Evolutionary conservation across 2,797 vertebrate genomes (phyloP).

Genomic region (Aythya fuligula): DNA sequence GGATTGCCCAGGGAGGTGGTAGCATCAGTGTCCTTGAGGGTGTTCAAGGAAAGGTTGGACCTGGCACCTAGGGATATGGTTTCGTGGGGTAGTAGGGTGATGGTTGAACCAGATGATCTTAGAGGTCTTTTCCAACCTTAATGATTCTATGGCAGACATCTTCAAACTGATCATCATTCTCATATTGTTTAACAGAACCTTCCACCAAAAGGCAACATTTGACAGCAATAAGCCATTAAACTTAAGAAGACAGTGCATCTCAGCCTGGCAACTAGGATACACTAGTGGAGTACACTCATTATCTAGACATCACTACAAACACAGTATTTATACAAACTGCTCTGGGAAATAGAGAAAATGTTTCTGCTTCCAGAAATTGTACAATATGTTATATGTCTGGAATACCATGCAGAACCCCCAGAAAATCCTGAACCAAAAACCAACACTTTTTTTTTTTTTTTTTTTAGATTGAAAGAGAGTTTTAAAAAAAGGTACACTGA

Average conservation of each 20-base stretch:
- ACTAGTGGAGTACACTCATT: slow-evolving; percentile 46
- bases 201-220: background rate
- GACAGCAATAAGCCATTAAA: slow-evolving; percentile 53
- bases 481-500: background rate
- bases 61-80: no score
- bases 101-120: no score
- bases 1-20: no score
- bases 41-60: no score
- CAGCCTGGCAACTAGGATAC: slow-evolving; percentile 37
- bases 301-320: slow-evolving; percentile 45
- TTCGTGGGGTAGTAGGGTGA: no score
- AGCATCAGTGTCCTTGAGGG: no score
- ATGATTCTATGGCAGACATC: no score
- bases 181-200: slow-evolving; percentile 4
- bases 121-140: no score
- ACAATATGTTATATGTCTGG: background rate
- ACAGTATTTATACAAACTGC: slow-evolving; percentile 38
- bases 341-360: background rate
- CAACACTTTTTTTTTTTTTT: background rate
- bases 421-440: background rate
- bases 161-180: background rate
- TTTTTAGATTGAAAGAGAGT: background rate
- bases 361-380: slow-evolving; percentile 22
- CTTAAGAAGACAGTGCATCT: slow-evolving; percentile 42
- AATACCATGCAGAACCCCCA: background rate